Percentiles rank a stretch among this genome's conserved stretches.
Conservation (phyloP, 1,140 invertebrate genomes). For the Pectinophora gossypiella region DNA sequence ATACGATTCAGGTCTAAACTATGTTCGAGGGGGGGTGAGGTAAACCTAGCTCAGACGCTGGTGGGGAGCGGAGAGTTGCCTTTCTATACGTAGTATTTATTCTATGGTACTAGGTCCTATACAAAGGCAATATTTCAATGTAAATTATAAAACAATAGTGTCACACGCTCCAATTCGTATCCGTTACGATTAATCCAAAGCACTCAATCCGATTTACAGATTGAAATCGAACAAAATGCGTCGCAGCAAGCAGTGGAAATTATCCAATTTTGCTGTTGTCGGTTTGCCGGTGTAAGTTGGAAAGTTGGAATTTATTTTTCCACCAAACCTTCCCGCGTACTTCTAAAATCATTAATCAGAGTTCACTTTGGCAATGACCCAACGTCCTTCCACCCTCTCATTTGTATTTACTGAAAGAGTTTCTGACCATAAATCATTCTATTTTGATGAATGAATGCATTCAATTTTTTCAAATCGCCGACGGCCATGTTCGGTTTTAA, state of each 20-base stretch:
- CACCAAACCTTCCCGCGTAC: slow-evolving; percentile 38
- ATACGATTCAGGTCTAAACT: too few relatives aligned
- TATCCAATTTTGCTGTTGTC: slow-evolving; percentile 6
- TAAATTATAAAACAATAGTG: too few relatives aligned
- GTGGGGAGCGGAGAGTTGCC: too few relatives aligned
- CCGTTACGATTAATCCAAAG: too few relatives aligned
- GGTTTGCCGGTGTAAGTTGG: slow-evolving; percentile 21
- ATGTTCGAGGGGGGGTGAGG: too few relatives aligned
- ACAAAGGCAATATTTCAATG: too few relatives aligned
- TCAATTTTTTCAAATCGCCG: slow-evolving; percentile 47
- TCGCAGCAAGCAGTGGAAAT: slow-evolving; percentile 7
- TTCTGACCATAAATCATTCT: slow-evolving; percentile 56
- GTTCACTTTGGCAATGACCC: slow-evolving; percentile 63
- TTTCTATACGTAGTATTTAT: too few relatives aligned
- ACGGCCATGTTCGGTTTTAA: not conserved
- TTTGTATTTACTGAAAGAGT: slow-evolving; percentile 69
- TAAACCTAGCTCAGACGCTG: too few relatives aligned
- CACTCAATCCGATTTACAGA: too few relatives aligned
- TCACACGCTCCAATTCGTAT: too few relatives aligned
- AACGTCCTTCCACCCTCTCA: slow-evolving; percentile 54
- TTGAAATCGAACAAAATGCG: slow-evolving; percentile 17
- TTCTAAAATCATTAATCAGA: slow-evolving; percentile 63
- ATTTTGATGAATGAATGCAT: slow-evolving; percentile 59
- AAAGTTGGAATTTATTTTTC: slow-evolving; percentile 52
- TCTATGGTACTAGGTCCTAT: too few relatives aligned